Evolutionary conservation across 2,797 vertebrate species (phyloP), one percentile per base, ranked within the genome.

Genomic region (Gila robusta): DNA sequence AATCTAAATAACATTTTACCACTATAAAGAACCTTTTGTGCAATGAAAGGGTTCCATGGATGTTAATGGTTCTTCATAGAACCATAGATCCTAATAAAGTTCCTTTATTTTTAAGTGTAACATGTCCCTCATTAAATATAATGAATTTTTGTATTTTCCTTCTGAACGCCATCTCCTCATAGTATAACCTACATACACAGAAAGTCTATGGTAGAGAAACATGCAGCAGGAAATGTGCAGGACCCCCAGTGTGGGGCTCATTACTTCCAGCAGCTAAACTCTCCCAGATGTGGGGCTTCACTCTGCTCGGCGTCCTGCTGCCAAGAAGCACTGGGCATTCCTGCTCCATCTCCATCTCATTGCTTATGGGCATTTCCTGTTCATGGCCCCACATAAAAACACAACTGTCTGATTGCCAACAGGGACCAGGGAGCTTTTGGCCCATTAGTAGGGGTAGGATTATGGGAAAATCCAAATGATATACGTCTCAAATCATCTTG

Each of bases 291-390:
- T 96, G 91, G 81, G 41, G 82, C 81, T 81, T 47, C 26, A 71
- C 52, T 85, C 52, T 41, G 89, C 89, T 81, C 87, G 83, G 86
- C 82, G 56, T 35, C 62, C 21, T 19, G 77, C 91, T 88, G 90
- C 90, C 44, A 88, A 90, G 88, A 85, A 89, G 77, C 84, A 67
- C 88, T 72, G 73, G 88, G 91, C 92, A 91, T 78, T 89, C 74
- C 87, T 89, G 91, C 92, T 91, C 91, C 67, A 47, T 44, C 62
- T 67, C 78, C 14, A 72, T 79, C 81, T 81, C 93, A 94, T 93
- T 89, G 89, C 92, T 93, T 90, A 93, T 87, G 94, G 93, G 91
- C 93, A 95, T 94, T 96, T 96, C 94, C 95, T 95, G 94, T 84
- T 73, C 82, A 77, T 91, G 91, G 89, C 86, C 90, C 91, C 56